Conservation (phyloP, 1,140 invertebrate genomes). For the Gryllus bimaculatus region DNA sequence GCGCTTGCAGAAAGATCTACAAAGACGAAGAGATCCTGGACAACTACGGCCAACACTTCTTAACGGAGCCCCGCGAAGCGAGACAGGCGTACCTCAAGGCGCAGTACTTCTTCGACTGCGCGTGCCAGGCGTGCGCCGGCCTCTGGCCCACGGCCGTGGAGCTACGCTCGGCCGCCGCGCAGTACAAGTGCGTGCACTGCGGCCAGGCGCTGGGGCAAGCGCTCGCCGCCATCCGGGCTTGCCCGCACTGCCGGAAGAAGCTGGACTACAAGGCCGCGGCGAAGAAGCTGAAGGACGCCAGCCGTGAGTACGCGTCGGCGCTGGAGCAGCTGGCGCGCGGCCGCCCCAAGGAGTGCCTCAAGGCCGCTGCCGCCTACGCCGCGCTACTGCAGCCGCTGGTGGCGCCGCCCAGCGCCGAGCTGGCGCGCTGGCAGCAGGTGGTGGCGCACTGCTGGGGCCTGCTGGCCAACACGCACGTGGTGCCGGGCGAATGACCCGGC, state of each 20-base stretch:
- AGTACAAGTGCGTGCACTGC: conserved; percentile 11
- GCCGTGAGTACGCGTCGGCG: neutral
- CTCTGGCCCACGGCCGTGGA: conserved; percentile 36
- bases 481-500: neutral
- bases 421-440: conserved; percentile 9
- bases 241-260: conserved; percentile 11
- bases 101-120: conserved; percentile 49
- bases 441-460: conserved; percentile 15
- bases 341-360: neutral
- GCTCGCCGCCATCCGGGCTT: neutral
- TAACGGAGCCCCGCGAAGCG: conserved; percentile 32
- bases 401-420: conserved; percentile 8
- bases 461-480: neutral
- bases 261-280: neutral
- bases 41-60: conserved; percentile 49
- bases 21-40: conserved; percentile 47
- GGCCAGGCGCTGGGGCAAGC: neutral
- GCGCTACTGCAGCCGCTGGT: neutral
- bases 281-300: neutral
- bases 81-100: conserved; percentile 36
- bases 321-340: neutral
- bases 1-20: conserved; percentile 33
- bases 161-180: neutral
- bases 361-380: neutral
- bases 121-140: conserved; percentile 42